Conservation (phyloP, 2,888 invertebrate genomes). For the Thereva unica region DNA sequence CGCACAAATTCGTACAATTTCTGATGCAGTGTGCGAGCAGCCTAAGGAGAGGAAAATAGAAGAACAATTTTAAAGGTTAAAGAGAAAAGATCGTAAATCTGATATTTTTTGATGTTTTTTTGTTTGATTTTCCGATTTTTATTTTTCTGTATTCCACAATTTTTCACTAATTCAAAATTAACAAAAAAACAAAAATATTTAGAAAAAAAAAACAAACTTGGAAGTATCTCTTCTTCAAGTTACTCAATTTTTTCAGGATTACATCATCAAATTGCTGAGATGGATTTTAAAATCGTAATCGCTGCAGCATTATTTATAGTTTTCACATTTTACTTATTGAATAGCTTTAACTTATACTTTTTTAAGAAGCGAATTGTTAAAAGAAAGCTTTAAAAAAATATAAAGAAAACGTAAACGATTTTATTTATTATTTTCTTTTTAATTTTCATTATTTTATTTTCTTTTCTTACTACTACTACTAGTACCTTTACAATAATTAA, state of each 20-base stretch:
- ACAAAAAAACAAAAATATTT: conserved; percentile 13
- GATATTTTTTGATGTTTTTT: too few relatives aligned
- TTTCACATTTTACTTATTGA: conserved; percentile 16
- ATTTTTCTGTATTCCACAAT: neutral
- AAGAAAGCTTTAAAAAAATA: conserved; percentile 19
- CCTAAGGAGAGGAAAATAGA: too few relatives aligned
- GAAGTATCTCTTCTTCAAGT: conserved; percentile 41
- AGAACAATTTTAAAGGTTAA: too few relatives aligned
- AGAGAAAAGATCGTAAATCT: too few relatives aligned
- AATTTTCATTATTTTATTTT: neutral
- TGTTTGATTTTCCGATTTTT: too few relatives aligned
- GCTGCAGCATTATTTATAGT: conserved; percentile 47
- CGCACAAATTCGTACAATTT: too few relatives aligned
- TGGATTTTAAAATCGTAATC: conserved; percentile 58
- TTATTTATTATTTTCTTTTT: neutral
- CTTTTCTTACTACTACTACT: neutral
- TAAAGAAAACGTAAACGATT: conserved; percentile 7
- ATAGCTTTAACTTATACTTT: conserved; percentile 27
- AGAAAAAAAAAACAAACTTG: conserved; percentile 7
- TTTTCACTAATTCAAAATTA: conserved; percentile 11
- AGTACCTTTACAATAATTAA: too few relatives aligned
- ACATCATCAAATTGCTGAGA: conserved; percentile 58
- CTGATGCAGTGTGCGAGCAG: too few relatives aligned
- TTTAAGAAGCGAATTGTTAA: conserved; percentile 16
- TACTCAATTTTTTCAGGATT: conserved; percentile 55